Evolutionary conservation across 2,888 invertebrate species (phyloP), one percentile per base, ranked within the genome.

Genomic region (Heterodera filipjevi): DNA sequence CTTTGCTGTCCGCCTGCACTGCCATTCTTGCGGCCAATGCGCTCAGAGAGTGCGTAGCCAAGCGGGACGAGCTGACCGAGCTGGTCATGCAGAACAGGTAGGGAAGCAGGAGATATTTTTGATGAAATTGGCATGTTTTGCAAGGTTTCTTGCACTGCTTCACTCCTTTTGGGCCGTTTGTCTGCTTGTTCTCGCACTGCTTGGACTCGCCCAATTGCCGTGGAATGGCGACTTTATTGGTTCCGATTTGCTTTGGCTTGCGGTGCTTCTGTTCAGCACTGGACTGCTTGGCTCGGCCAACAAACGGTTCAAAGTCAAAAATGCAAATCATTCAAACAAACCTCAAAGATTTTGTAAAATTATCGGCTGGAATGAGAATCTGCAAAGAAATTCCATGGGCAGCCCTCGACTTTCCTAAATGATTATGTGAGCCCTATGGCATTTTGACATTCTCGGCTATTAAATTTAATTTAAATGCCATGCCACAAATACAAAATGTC

Each of bases 171-270:
- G 86, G 86, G 84, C 87, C 12, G 79, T 82, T 22, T 85, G 85
- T 78, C 83, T 87, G 71, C 79, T 89, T 53, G 86, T 83, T 3
- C 74, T 89, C 46, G 85, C 83, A 22, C 82, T 87, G 35, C 78
- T 89, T n/a, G 87, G 89, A 33, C 80, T 87, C 10, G 79, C 84
- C 46, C 82, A 86, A 49, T 78, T 86, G 12, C 82, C 81, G 44
- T 89, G 88, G 88, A 83, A 85, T 64, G 88, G 87, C 66, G 87
- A 86, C 70, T 89, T 84, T 77, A 72, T 86, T 14, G 85, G 88
- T 32, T 86, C 86, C 19, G 88, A 89, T 73, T 80, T 89, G 30
- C 81, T 89, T 0, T 89, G 89, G 89, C 80, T 85, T 35, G 85
- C 86, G 0, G 80, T 85, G 53, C 82, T 89, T 5, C 86, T 87